Conservation (phyloP, 2,888 invertebrate species). For the Idaea dimidiata region DNA sequence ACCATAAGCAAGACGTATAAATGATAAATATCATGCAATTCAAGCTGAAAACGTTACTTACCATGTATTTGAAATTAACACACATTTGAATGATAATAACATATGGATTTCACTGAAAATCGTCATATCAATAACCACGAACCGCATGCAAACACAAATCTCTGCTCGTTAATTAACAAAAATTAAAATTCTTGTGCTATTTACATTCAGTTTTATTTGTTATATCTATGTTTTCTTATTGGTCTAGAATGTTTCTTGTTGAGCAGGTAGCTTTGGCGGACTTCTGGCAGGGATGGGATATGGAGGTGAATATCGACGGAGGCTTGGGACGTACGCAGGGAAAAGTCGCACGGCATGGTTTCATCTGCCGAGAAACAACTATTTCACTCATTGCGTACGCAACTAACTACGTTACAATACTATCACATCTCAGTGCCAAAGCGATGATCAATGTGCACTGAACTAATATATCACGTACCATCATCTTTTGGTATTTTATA, state of each 20-base stretch:
- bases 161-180: conserved; percentile 60
- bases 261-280: conserved; percentile 49
- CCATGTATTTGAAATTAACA: conserved; percentile 15
- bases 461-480: conserved; percentile 32
- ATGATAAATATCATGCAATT: conserved; percentile 22
- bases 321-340: conserved; percentile 62
- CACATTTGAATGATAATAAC: conserved; percentile 13
- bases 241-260: conserved; percentile 41
- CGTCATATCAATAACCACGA: conserved; percentile 16
- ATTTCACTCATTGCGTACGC: neutral
- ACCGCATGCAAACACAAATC: conserved; percentile 45
- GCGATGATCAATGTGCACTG: conserved; percentile 1
- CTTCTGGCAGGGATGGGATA: conserved; percentile 30
- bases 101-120: conserved; percentile 13
- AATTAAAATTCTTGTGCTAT: conserved; percentile 32
- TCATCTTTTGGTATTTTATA: conserved; percentile 37
- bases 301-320: conserved; percentile 58
- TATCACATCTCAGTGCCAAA: neutral
- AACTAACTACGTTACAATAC: neutral
- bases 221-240: conserved; percentile 39
- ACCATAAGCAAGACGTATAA: conserved; percentile 12
- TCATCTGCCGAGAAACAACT: conserved; percentile 44
- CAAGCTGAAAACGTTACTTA: conserved; percentile 22
- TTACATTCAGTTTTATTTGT: conserved; percentile 46
- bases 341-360: conserved; percentile 39